A percentile compares a stretch with the other conserved stretches of the same genome.
These are phyloP conservation scores for Troglohyphantes excavatus DNA, from an alignment of 2,888 invertebrate species.

Conservation along the genomic window DNA sequence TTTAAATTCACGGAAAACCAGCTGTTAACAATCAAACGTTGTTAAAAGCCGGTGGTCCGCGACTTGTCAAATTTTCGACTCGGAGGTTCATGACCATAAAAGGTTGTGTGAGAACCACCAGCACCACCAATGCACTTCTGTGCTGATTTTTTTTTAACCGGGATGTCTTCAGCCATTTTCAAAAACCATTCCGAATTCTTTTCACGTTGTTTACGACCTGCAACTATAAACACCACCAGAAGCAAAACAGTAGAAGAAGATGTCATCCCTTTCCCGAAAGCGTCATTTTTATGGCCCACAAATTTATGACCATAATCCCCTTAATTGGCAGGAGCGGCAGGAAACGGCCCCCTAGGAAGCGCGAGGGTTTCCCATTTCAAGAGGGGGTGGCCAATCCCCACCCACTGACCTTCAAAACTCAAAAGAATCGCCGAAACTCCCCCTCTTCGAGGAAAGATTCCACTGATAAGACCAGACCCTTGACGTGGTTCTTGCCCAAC, in stretches of 20 bases:
- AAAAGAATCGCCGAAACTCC: background rate
- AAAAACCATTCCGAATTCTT: too few species aligned
- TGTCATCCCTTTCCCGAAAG: background rate
- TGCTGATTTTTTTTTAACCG: too few species aligned
- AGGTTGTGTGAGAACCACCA: too few species aligned
- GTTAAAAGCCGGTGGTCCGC: too few species aligned
- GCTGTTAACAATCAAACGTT: too few species aligned
- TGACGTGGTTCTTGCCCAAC: background rate
- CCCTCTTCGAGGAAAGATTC: background rate
- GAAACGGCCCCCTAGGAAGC: background rate
- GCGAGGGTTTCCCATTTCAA: conserved; percentile 11
- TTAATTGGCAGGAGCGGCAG: background rate
- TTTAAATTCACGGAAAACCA: too few species aligned
- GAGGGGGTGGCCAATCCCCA: background rate
- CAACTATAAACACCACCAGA: too few species aligned
- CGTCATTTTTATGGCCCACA: background rate
- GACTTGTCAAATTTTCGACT: too few species aligned
- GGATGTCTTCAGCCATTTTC: too few species aligned
- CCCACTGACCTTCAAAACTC: background rate
- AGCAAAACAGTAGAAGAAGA: background rate
- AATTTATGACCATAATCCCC: background rate
- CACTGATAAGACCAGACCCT: background rate
- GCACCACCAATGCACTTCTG: too few species aligned
- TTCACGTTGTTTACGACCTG: too few species aligned
- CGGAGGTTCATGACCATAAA: too few species aligned